Percentiles rank a stretch among this genome's conserved stretches.
Conservation (phyloP, 2,888 invertebrate genomes). For the Bruchidius siliquastri region DNA sequence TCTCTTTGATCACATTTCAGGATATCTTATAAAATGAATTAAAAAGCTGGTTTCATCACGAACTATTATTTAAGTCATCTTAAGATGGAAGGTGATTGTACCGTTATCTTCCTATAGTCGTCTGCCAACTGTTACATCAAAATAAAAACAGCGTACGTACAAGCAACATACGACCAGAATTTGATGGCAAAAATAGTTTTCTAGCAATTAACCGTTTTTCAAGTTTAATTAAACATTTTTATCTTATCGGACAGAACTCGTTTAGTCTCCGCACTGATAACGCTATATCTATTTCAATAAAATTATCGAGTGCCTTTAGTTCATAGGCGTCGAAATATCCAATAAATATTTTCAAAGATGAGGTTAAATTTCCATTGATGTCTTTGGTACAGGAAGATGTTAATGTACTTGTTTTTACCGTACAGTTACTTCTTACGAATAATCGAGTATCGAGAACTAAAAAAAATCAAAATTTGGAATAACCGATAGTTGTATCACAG, state of each 20-base stretch:
- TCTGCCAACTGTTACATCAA: background rate
- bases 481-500: no score
- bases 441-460: no score
- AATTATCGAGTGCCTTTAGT: background rate
- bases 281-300: background rate
- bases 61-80: no score
- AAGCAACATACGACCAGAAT: constrained; percentile 4
- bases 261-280: background rate
- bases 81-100: background rate
- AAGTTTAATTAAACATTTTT: background rate
- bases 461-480: no score
- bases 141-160: background rate
- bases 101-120: background rate
- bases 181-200: background rate
- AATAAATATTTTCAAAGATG: no score
- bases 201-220: background rate
- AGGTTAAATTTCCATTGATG: no score
- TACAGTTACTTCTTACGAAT: no score
- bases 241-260: background rate
- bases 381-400: no score
- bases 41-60: no score
- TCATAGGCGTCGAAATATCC: background rate
- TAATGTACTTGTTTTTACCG: no score
- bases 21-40: no score
- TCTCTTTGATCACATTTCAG: no score